These are phyloP conservation scores for Rhopalosiphum padi DNA, from an alignment of 1,140 invertebrate genomes.

Conservation along the genomic window DNA sequence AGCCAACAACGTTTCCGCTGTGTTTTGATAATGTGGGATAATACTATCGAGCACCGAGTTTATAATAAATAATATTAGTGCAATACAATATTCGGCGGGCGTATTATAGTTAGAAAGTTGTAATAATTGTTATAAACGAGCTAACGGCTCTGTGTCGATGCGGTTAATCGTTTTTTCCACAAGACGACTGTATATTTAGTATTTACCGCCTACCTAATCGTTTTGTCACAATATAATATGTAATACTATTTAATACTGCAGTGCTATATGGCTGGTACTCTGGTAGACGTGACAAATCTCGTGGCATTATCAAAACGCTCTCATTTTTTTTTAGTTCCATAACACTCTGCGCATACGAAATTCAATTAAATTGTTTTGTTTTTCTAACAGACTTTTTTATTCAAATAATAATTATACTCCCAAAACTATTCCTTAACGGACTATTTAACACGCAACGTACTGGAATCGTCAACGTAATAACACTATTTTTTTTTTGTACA, in stretches of 20 bases:
- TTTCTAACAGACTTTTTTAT: neutral
- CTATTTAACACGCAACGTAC: neutral
- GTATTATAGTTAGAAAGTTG: constrained; percentile 40
- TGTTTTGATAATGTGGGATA: neutral
- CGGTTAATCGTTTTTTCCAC: constrained; percentile 39
- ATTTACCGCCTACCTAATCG: constrained; percentile 11
- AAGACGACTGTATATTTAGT: neutral
- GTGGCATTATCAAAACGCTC: neutral
- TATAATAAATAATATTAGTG: neutral
- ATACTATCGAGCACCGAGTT: neutral
- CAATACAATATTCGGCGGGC: neutral
- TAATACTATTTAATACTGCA: neutral
- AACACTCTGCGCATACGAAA: neutral
- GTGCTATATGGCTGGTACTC: neutral
- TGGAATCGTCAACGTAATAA: neutral
- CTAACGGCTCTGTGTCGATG: constrained; percentile 1
- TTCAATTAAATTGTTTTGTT: constrained; percentile 13
- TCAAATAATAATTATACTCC: neutral
- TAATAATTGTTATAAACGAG: constrained; percentile 19
- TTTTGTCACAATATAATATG: neutral
- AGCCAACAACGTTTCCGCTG: neutral
- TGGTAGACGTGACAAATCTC: neutral
- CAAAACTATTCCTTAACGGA: neutral
- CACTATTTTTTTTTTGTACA: neutral
- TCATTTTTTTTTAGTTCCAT: constrained; percentile 3